Evolutionary conservation across 2,888 invertebrate species (phyloP).

Genomic region (Andrena flavipes): DNA sequence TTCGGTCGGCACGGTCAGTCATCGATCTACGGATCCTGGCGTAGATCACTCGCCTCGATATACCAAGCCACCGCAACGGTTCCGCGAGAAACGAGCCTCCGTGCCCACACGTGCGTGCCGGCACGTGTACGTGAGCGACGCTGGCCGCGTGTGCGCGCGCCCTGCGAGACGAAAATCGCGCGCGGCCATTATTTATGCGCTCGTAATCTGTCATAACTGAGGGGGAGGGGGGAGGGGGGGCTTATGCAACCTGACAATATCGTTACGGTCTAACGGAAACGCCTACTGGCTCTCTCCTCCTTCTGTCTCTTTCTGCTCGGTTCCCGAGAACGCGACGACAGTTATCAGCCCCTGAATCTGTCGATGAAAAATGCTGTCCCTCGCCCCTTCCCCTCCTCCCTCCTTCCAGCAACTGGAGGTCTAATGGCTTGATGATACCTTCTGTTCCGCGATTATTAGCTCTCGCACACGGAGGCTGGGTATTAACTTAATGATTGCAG

Average conservation of each 20-base stretch:
- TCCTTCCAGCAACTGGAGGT: neutral
- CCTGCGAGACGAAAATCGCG: slow-evolving; percentile 66
- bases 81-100: slow-evolving; percentile 40
- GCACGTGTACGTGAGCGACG: slow-evolving; percentile 10
- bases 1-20: slow-evolving; percentile 79
- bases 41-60: slow-evolving; percentile 79
- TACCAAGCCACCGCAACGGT: slow-evolving; percentile 61
- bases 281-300: slow-evolving; percentile 55
- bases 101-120: neutral
- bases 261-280: slow-evolving; percentile 75
- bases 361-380: slow-evolving; percentile 38
- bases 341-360: slow-evolving; percentile 64
- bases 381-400: neutral
- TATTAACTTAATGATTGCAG: slow-evolving; percentile 4
- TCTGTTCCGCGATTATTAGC: slow-evolving; percentile 33
- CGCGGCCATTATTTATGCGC: slow-evolving; percentile 72
- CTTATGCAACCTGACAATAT: slow-evolving; percentile 77
- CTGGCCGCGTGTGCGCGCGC: slow-evolving; percentile 21
- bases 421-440: slow-evolving; percentile 44
- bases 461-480: neutral
- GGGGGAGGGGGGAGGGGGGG: slow-evolving; percentile 28
- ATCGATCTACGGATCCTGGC: slow-evolving; percentile 80
- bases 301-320: slow-evolving; percentile 1
- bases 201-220: slow-evolving; percentile 76
- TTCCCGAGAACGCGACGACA: slow-evolving; percentile 54